Evolutionary conservation across 2,797 vertebrate genomes (phyloP), one percentile per base, ranked within the genome.

Genomic region (Trachurus trachurus): DNA sequence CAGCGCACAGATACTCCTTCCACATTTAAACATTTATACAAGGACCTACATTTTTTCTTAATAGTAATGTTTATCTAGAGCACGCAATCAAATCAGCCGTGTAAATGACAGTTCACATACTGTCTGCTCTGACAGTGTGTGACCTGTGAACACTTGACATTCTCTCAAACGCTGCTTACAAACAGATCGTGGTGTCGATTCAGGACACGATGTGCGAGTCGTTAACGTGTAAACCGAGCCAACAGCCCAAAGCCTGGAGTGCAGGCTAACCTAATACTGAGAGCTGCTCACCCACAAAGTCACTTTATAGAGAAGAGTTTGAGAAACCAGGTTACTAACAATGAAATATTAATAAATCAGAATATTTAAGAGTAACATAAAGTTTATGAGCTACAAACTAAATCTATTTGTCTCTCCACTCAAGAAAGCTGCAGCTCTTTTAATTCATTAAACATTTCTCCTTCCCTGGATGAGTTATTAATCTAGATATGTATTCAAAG

Each of bases 401-500:
- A 49, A 29, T 52, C 1, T 16, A 29, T 13, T 17, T 59, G 19
- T 29, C 29, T 52, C 13, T 9, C 45, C 19, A 50, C n/a, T 71
- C 12, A 22, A 49, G 34, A 62, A 53, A 16, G 3, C n/a, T 15
- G 26, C 15, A 1, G 10, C 26, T 54, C 31, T 22, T 65, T 67
- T 37, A 17, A 68, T 37, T 21, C 7, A 68, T 66, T 39, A 56
- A 26, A 40, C 66, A 62, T 40, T 2, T 21, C 9, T 26, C 17
- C 2, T 1, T 4, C 45, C 57, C 62, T 40, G 52, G 0, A 19
- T 58, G 49, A 17, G 21, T 5, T 60, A 62, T 49, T 60, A 37
- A 45, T 74, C 52, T 45, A 22, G 22, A 66, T 57, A 15, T 59
- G 62, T 67, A 49, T 70, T 75, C 53, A 42, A 21, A 75, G 13